Evolutionary conservation across 2,113 vertebrate species (phyloP).

Genomic region (Oreochromis aureus): DNA sequence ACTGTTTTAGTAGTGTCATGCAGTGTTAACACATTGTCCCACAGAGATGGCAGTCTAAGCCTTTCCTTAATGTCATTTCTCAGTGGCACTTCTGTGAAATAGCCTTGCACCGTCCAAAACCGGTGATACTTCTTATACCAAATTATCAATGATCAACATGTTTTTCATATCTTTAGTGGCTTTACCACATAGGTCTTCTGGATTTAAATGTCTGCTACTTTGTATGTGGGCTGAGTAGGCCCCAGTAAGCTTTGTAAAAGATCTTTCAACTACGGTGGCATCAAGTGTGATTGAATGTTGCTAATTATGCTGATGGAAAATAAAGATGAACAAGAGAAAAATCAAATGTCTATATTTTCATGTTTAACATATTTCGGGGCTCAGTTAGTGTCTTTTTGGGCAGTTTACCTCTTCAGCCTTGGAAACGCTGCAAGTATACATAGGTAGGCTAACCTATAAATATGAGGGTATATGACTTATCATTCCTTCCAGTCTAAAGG

Average conservation of each 20-base stretch:
- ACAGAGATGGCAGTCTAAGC: fast-evolving
- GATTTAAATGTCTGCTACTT: not conserved
- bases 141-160: not conserved
- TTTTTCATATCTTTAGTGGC: not conserved
- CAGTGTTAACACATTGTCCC: not conserved
- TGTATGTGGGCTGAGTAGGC: not conserved
- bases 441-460: not conserved
- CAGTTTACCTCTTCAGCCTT: not conserved
- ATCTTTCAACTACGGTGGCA: not conserved
- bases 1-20: fast-evolving
- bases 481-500: not conserved
- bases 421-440: not conserved
- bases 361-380: not conserved
- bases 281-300: not conserved
- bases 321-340: not conserved
- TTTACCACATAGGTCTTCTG: too few species aligned
- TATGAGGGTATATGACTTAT: not conserved
- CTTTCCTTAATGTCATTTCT: not conserved
- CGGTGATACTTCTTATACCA: not conserved
- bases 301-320: not conserved
- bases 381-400: not conserved
- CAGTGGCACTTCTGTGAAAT: not conserved
- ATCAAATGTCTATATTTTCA: not conserved
- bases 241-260: not conserved
- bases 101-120: not conserved